These are phyloP conservation scores for Elymnias hypermnestra DNA, from an alignment of 1,140 invertebrate genomes.

Conservation along the genomic window DNA sequence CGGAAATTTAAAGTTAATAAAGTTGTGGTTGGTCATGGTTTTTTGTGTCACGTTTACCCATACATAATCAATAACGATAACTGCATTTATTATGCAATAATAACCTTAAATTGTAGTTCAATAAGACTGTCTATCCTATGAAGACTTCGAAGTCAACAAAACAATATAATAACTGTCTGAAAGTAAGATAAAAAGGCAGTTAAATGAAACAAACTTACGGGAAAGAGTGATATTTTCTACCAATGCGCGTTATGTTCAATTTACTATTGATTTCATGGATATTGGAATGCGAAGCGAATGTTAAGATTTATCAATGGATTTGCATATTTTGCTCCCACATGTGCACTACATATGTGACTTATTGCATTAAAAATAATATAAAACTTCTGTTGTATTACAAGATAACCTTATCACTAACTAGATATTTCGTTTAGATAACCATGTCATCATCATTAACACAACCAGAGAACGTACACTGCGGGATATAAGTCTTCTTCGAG, in stretches of 20 bases:
- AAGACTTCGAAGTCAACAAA: constrained; percentile 9
- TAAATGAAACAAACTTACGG: background rate
- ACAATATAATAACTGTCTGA: constrained; percentile 1
- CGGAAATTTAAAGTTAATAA: constrained; percentile 11
- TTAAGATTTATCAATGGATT: background rate
- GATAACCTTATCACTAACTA: too few relatives aligned
- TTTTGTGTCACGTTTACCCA: constrained; percentile 25
- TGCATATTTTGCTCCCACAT: too few relatives aligned
- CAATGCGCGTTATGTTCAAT: background rate
- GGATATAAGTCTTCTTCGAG: too few relatives aligned
- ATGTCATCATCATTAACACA: too few relatives aligned
- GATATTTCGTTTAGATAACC: too few relatives aligned
- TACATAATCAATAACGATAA: constrained; percentile 21
- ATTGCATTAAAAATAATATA: too few relatives aligned
- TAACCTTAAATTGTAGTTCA: background rate
- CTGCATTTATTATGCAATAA: background rate
- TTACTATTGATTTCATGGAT: background rate
- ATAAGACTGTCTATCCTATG: background rate
- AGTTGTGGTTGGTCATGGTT: constrained; percentile 34
- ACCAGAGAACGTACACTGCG: too few relatives aligned
- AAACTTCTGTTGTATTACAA: too few relatives aligned
- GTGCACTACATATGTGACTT: too few relatives aligned
- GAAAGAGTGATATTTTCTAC: background rate
- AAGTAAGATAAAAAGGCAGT: constrained; percentile 1
- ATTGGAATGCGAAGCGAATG: background rate